Evolutionary conservation across 1,140 invertebrate genomes (phyloP), one percentile per base, ranked within the genome.

Genomic region (Calycopis cecrops): DNA sequence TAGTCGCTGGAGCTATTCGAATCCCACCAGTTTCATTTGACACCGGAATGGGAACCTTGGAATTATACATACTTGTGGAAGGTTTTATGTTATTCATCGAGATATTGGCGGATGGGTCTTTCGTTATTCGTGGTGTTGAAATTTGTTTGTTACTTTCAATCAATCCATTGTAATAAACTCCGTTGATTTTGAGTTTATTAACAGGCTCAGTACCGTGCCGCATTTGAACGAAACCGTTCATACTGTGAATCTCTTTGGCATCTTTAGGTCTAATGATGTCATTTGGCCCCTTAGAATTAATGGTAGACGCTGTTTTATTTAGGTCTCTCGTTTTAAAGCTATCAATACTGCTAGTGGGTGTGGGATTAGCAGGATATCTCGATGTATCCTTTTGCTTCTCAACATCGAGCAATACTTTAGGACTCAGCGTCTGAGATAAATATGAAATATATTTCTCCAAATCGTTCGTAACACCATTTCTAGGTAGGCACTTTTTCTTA

Each of bases 381-480:
- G 40, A n/a, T 9, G 51, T 52, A 17, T 80, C 79, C 9, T 60
- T 54, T 66, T 80, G 83, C 62, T 84, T 83, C 16, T 65, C 70
- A 44, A 81, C 76, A 57, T 87, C 85, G 48, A 86, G 72, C 56
- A 88, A 64, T 35, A 87, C 79, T 73, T 86, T 86, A 12, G 84
- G 84, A 63, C 75, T 85, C 35, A 88, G 74, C 33, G 85, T 88
- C 60, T 87, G 78, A n/a, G 87, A 88, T 55, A 88, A 68, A 60
- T 80, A 85, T 33, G 84, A 83, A 52, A 88, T 86, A 65, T 88
- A 88, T 62, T 87, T 88, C 48, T 88, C 82, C 18, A 88, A 65
- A 55, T 87, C 84, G 40, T 88, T 73, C 11, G 83, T 78, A 57
- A 82, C 81, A 47, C 80, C 82, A 48, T 85, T 84, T 69, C 84